Conservation (phyloP, 2,113 vertebrate genomes). For the Nymphicus hollandicus region DNA sequence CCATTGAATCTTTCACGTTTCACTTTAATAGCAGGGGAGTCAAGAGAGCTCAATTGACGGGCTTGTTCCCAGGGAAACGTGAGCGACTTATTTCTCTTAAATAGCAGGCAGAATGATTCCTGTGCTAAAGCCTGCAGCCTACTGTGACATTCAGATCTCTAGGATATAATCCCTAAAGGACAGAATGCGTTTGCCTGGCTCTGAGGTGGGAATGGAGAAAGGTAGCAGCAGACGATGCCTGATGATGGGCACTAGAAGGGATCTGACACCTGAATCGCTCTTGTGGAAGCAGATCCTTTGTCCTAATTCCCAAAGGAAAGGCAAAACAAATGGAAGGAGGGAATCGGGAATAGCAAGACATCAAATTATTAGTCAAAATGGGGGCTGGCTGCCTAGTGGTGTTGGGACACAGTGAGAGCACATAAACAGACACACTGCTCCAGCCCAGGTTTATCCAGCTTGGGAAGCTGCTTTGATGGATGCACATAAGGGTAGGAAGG, state of each 20-base stretch:
- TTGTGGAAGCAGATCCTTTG: not conserved
- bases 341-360: not conserved
- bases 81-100: slow-evolving; percentile 51
- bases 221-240: not conserved
- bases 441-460: not conserved
- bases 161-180: not conserved
- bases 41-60: not conserved
- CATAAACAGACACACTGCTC: not conserved
- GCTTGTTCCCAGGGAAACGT: slow-evolving; percentile 66
- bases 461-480: not conserved
- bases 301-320: not conserved
- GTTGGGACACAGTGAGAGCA: not conserved
- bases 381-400: not conserved
- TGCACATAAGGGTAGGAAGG: not conserved
- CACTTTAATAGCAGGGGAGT: slow-evolving; percentile 32
- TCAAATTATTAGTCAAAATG: not conserved
- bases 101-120: slow-evolving; percentile 37
- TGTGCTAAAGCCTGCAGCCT: slow-evolving; percentile 26
- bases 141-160: slow-evolving; percentile 42
- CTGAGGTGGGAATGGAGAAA: not conserved
- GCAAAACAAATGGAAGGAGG: not conserved
- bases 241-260: not conserved
- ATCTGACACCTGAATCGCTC: not conserved
- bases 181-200: not conserved
- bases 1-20: slow-evolving; percentile 1